Evolutionary conservation across 2,797 vertebrate genomes (phyloP).

Genomic region (Malurus leucopterus): DNA sequence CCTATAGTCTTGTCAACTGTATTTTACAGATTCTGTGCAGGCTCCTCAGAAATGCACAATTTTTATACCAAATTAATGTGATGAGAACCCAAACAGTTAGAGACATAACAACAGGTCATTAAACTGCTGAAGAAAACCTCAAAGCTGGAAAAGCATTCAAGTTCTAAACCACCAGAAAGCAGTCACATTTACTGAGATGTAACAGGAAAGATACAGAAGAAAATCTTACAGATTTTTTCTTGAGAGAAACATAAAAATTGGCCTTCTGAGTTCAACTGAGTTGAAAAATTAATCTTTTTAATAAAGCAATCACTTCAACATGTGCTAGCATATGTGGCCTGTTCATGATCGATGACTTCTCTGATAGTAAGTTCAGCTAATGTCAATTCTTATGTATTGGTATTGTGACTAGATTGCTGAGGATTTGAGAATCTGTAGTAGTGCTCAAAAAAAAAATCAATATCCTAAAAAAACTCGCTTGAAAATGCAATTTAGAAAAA

Average conservation of each 20-base stretch:
- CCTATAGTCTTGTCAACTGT: too few relatives aligned
- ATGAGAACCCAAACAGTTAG: not conserved
- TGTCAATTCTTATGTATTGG: not conserved
- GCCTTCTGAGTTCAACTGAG: not conserved
- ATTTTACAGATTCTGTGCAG: not conserved
- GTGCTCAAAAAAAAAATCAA: not conserved
- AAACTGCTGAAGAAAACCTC: not conserved
- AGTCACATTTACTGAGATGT: not conserved
- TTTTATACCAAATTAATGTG: not conserved
- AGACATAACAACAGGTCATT: not conserved
- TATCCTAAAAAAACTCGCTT: not conserved
- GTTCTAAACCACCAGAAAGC: not conserved
- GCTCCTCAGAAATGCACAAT: not conserved
- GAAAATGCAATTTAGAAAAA: not conserved
- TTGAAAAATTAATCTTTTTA: not conserved
- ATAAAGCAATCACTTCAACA: not conserved
- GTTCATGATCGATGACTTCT: not conserved
- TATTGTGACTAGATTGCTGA: not conserved
- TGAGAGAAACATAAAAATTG: not conserved
- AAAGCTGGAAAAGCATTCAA: not conserved
- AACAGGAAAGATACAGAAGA: not conserved
- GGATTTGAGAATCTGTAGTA: not conserved
- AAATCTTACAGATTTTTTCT: not conserved
- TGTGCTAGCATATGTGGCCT: not conserved
- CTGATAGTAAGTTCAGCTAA: not conserved